A percentile compares a stretch with the other conserved stretches of the same genome.
These are phyloP conservation scores for Ursus arctos DNA, from an alignment of 2,113 vertebrate species.

Conservation along the genomic window DNA sequence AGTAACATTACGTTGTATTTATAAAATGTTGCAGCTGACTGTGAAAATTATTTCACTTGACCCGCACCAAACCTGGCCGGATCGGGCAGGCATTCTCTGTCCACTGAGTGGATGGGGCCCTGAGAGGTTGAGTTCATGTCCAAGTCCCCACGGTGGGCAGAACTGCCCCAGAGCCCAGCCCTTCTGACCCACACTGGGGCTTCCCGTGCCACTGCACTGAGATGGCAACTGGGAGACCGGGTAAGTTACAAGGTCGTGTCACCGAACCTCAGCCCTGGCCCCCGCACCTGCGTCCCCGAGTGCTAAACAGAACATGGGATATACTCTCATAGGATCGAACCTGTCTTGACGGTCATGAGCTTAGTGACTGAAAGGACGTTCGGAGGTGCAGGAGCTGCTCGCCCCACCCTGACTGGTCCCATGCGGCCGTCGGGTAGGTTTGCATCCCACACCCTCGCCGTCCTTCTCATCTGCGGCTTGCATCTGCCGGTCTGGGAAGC, in stretches of 20 bases:
- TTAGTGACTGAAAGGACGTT: not conserved
- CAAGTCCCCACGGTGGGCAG: not conserved
- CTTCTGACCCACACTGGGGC: fast-evolving
- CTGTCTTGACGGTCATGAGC: not conserved
- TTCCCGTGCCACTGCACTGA: no score
- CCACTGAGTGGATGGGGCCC: not conserved
- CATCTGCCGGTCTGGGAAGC: not conserved
- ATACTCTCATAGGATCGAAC: no score
- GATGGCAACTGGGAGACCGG: not conserved
- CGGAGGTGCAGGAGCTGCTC: not conserved
- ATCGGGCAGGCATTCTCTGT: not conserved
- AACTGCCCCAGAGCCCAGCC: not conserved
- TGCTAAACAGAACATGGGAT: not conserved
- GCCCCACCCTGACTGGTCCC: not conserved
- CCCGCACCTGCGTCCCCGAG: not conserved
- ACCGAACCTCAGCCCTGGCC: not conserved
- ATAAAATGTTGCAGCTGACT: not conserved
- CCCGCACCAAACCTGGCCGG: not conserved
- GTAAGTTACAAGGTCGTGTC: not conserved
- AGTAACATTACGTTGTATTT: not conserved
- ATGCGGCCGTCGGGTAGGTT: not conserved
- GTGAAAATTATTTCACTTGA: not conserved
- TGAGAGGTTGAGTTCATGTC: not conserved
- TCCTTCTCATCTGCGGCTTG: not conserved
- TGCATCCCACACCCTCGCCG: not conserved